Evolutionary conservation across 2,888 invertebrate genomes (phyloP), one percentile per base, ranked within the genome.

Genomic region (Odontomyia ornata): DNA sequence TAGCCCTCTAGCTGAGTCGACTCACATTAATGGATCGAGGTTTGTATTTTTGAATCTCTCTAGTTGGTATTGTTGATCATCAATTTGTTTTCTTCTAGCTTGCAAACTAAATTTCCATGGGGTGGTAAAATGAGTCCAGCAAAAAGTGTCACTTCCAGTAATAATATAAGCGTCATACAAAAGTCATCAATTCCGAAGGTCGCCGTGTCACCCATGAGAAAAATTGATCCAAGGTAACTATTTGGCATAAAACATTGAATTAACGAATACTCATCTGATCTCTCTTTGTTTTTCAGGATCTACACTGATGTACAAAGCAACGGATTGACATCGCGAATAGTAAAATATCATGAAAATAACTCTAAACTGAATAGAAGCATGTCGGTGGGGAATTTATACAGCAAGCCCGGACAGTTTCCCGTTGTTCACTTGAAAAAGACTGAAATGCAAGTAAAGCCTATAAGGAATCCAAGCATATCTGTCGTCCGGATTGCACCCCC

Each of bases 291-390:
- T 9, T 46, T 9, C 25, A 85, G 86, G 78, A 82, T 83, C 0
- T 89, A 86, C 80, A 87, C 88, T 15, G 89, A 89, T 81, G 86
- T 87, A 2, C 88, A 88, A 81, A 89, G 89, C 81, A 88, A 88
- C 65, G 89, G 89, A 0, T 81, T 89, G 73, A 83, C 87, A 1
- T 85, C 86, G n/a, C 85, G 89, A 9, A 85, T 89, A 77, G 88
- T 88, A 0, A 86, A 87, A 80, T 89, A 89, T 79, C 87, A 87
- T 79, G 87, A 88, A 25, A 82, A 80, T 56, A 82, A 82, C 18
- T 77, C 76, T 13, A 82, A 82, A n/a, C 67, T 86, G n/a, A 84
- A 84, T 77, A 82, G 86, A 18, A 86, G 86, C 76, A 79, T 84
- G 76, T 86, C 86, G 0, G 81, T 82, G 21, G 83, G 81, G 25